Conservation (phyloP, 2,888 invertebrate species). For the Cantharis lateralis region DNA sequence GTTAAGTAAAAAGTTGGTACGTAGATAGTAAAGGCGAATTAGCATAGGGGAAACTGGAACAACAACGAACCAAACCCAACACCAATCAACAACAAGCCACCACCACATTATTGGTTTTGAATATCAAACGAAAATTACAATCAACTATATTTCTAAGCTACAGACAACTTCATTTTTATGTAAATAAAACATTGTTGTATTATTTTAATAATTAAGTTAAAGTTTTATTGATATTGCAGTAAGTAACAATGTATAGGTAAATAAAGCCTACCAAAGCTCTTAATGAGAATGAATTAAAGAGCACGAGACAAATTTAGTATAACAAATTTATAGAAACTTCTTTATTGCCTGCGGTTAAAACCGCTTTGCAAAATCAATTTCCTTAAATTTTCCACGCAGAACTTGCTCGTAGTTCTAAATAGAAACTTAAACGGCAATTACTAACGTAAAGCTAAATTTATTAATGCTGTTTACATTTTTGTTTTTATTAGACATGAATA, state of each 20-base stretch:
- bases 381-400: background rate
- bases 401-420: background rate
- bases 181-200: too few species aligned
- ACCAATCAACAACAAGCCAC: background rate
- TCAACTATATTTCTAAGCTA: too few species aligned
- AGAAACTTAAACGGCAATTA: constrained; percentile 6
- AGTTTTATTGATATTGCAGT: background rate
- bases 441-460: constrained; percentile 1
- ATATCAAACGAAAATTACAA: background rate
- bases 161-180: too few species aligned
- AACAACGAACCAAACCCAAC: background rate
- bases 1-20: background rate
- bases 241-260: background rate
- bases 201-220: background rate
- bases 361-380: constrained; percentile 4
- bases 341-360: background rate
- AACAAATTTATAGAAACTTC: background rate
- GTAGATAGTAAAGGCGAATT: background rate
- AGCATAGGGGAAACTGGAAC: background rate
- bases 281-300: background rate
- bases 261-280: background rate
- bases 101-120: background rate
- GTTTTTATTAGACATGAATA: background rate
- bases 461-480: background rate
- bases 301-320: background rate